Evolutionary conservation across 2,113 vertebrate genomes (phyloP), one percentile per base, ranked within the genome.

Genomic region (Chionomys nivalis): DNA sequence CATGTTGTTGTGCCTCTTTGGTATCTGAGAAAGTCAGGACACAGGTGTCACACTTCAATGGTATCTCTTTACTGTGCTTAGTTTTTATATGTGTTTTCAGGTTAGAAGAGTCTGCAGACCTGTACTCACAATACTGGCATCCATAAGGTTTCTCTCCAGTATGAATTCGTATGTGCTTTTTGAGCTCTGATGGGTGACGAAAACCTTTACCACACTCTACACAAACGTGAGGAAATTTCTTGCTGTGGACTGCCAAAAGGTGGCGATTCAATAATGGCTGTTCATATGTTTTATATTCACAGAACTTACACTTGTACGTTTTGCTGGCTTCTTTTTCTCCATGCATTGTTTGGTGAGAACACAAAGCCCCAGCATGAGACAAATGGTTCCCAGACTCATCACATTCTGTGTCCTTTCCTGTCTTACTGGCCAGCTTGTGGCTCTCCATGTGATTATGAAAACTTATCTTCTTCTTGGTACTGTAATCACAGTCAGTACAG

Each of bases 401-500:
- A 1, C 99, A 99, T 96, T 99, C 99, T 0, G 98, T 98, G 77
- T 98, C 97, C 97, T 99, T 99, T 93, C 99, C 99, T 0, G 99
- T 98, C 98, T 99, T 99, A 98, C 98, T 99, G 98, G 99, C 99
- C 92, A 99, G 98, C 95, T 99, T 99, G 90, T 99, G 99, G 96
- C 99, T 99, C 98, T 99, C 99, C 98, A 99, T 99, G 98, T 99
- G 99, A 98, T 99, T 99, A 98, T 99, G 99, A 96, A 99, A 99
- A 98, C 99, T 99, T 97, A 99, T 99, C 98, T 99, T 99, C 98
- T 99, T 99, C 98, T 99, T 99, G 93, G 99, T 99, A 98, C 99
- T 99, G 98, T 99, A 99, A 96, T 99, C 99, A 96, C 99, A 99
- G 99, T 99, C 99, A 76, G 99, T 99, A 97, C 99, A 99, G 97